Conservation (phyloP, 1,140 invertebrate species). For the Temnothorax nylanderi region DNA sequence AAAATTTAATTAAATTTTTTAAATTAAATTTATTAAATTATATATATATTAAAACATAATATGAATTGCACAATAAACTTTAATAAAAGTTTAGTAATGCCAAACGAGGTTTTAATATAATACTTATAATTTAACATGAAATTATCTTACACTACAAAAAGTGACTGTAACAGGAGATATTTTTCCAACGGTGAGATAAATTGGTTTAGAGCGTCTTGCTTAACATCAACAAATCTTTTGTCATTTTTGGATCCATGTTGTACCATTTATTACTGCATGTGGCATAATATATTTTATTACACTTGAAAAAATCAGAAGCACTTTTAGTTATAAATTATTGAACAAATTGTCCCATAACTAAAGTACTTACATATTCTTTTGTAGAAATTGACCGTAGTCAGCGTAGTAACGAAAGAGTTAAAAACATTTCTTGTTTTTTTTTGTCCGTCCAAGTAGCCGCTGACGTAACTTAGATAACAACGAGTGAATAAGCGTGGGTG, state of each 20-base stretch:
- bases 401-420: no score
- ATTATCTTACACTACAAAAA: not conserved
- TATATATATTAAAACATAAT: not conserved
- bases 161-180: not conserved
- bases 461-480: no score
- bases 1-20: no score
- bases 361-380: no score
- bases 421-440: no score
- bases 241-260: not conserved
- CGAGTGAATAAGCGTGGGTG: no score
- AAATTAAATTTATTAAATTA: no score
- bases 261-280: slow-evolving; percentile 4
- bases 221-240: slow-evolving; percentile 25
- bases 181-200: not conserved
- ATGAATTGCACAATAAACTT: not conserved
- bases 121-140: not conserved
- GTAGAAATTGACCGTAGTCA: no score
- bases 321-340: no score
- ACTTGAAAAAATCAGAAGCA: not conserved
- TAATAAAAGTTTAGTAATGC: not conserved
- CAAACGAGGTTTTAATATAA: not conserved
- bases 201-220: slow-evolving; percentile 16
- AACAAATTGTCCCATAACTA: no score
- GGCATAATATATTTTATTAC: not conserved
- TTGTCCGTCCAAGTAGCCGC: no score